A percentile compares a stretch with the other conserved stretches of the same genome.
Evolutionary conservation across 2,888 invertebrate species (phyloP).

Genomic region (Gryllus longicercus): DNA sequence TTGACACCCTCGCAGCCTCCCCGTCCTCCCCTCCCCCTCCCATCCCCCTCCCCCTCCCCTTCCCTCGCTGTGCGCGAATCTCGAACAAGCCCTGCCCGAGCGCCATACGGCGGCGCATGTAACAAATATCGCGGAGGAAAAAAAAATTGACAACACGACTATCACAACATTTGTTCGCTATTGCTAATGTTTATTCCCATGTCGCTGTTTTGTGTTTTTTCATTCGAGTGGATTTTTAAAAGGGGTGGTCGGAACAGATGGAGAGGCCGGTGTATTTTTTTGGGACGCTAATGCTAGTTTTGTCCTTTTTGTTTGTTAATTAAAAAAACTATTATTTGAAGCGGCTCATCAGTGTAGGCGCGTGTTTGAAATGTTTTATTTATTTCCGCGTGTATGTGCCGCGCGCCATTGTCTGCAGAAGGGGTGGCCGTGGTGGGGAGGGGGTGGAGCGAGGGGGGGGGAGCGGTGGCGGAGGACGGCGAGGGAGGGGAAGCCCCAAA

Average conservation of each 20-base stretch:
- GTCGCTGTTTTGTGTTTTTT: constrained; percentile 20
- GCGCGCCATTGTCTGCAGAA: constrained; percentile 12
- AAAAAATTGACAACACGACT: constrained; percentile 11
- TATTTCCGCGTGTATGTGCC: constrained; percentile 17
- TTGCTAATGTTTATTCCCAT: constrained; percentile 17
- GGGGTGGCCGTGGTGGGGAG: not conserved
- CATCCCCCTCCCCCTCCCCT: not conserved
- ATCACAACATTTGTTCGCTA: constrained; percentile 17
- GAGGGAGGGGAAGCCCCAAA: constrained; percentile 31
- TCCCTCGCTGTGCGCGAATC: not conserved
- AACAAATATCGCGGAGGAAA: not conserved
- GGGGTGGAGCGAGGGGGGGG: not conserved
- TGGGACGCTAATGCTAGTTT: not conserved
- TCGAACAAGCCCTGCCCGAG: not conserved
- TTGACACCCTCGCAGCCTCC: too few relatives aligned
- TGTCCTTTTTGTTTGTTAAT: constrained; percentile 17
- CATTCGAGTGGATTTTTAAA: constrained; percentile 17
- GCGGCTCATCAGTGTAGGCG: constrained; percentile 8
- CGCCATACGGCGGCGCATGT: constrained; percentile 9
- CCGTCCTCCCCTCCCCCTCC: not conserved
- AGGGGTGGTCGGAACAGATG: constrained; percentile 4
- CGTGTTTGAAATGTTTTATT: constrained; percentile 2
- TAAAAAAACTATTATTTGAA: constrained; percentile 17
- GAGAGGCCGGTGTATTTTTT: constrained; percentile 17
- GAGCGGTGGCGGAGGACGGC: constrained; percentile 21